Evolutionary conservation across 2,888 invertebrate species (phyloP), one percentile per base, ranked within the genome.

Genomic region (Odontocolon sp.): DNA sequence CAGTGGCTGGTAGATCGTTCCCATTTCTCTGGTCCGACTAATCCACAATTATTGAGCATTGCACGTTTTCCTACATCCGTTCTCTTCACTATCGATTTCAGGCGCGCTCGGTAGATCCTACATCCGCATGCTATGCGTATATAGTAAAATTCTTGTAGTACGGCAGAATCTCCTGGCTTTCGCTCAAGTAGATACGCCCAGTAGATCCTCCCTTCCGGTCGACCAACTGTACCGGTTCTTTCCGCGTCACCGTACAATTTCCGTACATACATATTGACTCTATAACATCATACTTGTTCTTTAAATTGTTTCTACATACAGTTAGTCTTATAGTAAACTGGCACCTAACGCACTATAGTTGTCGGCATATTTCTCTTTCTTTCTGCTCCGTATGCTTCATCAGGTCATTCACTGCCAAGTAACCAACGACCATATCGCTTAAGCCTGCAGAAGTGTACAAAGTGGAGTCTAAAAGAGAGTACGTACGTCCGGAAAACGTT

Each of bases 71-170:
- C 11, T 18, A 31, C 70, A 71, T 72, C 66, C 68, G 59, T 63
- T 74, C 40, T 50, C 64, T 80, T 84, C 83, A 86, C 84, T 87
- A 80, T 87, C 87, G 84, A 74, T 88, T 87, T 87, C 85, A 78
- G 61, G 40, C 63, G 64, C 74, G 40, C 56, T 38, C 33, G 31
- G 38, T 50, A 71, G 21, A 71, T 69, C 64, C 61, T 54, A 36
- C 56, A 76, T 76, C 72, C 42, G 47, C 23, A 14, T 40, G 61
- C 45, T 18, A 33, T 50, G 8, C 23, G 9, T 9, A 9, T 5
- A 28, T 64, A 40, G 64, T 57, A 18, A 50, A 50, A 21, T 45
- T 16, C 45, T 23, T 6, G 6, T 28, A 56, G 36, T 9, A 47
- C 28, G 9, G 28, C 47, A 64, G 28, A 36, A 54, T 66, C 36